Base-by-base conservation (phyloP, 2,888 invertebrate genomes). In the Blomia tropicalis region DNA sequence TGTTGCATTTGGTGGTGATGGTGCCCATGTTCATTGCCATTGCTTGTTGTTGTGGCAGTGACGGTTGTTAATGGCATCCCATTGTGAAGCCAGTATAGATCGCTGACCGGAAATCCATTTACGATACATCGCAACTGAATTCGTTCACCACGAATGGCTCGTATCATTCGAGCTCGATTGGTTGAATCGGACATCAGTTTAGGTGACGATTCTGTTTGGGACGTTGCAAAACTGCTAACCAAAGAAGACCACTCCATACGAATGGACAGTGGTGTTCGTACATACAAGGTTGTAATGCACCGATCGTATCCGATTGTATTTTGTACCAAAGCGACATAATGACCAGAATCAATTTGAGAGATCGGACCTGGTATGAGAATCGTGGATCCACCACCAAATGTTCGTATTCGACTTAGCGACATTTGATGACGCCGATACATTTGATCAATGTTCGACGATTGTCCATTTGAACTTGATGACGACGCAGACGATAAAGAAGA, bases 81-180 rank as follows among this genome's bases (percentile, higher is more conserved):
- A 41, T 58, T 41, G 43, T 58, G 59, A 22, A 41, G 36, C 59
- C 59, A 58, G 36, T 43, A 43, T 23, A 58, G 23, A 4, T 58
- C 43, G n/a, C n/a, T n/a, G 2, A 58, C 51, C n/a, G 59, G 59
- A 58, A 58, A 58, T 58, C 59, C 59, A 32, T 43, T 17, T 19
- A 58, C 59, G n/a, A n/a, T 58, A 29, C 59, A 58, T 36, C 41
- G 22, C n/a, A 58, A 14, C n/a, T 36, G 36, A 41, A 58, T 23
- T 23, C 2, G 19, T 27, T 58, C 41, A 41, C 59, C 59, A 27
- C 59, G 36, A 27, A 41, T 19, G 14, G 17, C 36, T 19, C 43
- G 59, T n/a, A 58, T 41, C n/a, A 58, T 27, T 63, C 7, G 66
- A 60, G 19, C 43, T 31, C 2, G 63, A 62, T 43, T 56, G 61